These are phyloP conservation scores for Rhombomys opimus DNA, from an alignment of 2,113 vertebrate species.

Conservation along the genomic window DNA sequence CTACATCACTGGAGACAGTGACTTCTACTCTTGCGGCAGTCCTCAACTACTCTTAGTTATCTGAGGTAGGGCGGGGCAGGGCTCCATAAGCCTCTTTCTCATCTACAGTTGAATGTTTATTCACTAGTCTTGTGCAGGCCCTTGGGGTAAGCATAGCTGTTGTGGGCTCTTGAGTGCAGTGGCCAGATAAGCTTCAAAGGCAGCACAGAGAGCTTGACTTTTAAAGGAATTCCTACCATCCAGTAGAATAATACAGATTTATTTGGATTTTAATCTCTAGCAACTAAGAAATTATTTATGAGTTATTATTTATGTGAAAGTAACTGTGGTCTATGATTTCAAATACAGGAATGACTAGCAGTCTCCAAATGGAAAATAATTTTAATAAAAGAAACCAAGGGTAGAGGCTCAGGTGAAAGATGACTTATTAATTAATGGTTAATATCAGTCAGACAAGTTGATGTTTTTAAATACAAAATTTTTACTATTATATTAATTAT, in stretches of 20 bases:
- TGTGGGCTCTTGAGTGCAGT: no score
- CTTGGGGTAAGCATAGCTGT: not conserved
- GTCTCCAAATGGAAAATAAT: constrained; percentile 5
- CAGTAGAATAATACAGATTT: not conserved
- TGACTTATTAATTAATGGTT: not conserved
- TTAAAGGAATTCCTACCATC: not conserved
- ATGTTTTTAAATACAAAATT: not conserved
- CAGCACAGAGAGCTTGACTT: not conserved
- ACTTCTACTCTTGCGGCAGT: not conserved
- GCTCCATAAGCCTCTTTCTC: no score
- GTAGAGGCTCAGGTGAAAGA: not conserved
- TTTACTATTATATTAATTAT: constrained; percentile 27
- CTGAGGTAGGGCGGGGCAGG: no score
- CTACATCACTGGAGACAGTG: not conserved
- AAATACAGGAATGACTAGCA: not conserved
- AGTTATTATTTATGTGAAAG: not conserved
- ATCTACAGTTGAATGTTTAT: not conserved
- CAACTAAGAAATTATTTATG: not conserved
- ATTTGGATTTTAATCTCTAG: not conserved
- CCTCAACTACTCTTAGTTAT: not conserved
- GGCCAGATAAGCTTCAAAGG: not conserved
- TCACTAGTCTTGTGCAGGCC: not conserved
- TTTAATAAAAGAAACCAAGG: not conserved
- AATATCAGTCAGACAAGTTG: not conserved
- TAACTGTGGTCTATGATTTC: not conserved